phyloP scores from a whole-genome alignment of 2,113 vertebrate genomes.

The Candoia aspera region DNA sequence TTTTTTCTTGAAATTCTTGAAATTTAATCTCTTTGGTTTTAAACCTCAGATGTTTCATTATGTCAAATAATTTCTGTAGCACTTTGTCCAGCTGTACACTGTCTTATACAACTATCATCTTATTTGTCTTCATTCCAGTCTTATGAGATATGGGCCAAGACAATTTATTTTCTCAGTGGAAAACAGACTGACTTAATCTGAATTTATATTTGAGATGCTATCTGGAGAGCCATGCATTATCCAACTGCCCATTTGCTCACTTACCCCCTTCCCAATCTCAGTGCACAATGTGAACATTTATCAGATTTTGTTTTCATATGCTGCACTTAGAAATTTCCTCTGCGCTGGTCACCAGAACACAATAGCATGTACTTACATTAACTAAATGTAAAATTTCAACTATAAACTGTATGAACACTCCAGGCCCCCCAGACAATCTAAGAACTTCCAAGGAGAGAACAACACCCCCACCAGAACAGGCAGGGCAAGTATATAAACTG shows the following conservation, averaged over 20 bases:
- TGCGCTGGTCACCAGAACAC: constrained; percentile 6
- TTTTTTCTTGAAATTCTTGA: not conserved
- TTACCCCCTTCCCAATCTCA: constrained; percentile 1
- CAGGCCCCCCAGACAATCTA: too few species aligned
- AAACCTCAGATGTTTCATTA: not conserved
- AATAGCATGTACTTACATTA: not conserved
- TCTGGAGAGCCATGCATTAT: not conserved
- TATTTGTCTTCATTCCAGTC: not conserved
- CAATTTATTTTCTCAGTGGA: not conserved
- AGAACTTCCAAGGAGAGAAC: too few species aligned
- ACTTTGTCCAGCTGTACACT: not conserved
- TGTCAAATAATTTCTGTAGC: not conserved
- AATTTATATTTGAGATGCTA: not conserved
- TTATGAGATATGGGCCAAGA: not conserved
- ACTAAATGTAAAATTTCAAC: too few species aligned
- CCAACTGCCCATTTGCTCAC: not conserved
- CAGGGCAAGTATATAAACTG: too few species aligned
- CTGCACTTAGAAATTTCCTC: constrained; percentile 34
- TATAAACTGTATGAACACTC: too few species aligned
- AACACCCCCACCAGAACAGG: too few species aligned
- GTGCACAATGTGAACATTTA: not conserved
- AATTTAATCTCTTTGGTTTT: not conserved
- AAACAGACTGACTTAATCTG: not conserved
- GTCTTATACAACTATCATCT: not conserved
- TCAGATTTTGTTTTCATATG: not conserved